These are phyloP conservation scores for Drosophila oshimai DNA, from an alignment of 1,140 invertebrate genomes.

Conservation along the genomic window DNA sequence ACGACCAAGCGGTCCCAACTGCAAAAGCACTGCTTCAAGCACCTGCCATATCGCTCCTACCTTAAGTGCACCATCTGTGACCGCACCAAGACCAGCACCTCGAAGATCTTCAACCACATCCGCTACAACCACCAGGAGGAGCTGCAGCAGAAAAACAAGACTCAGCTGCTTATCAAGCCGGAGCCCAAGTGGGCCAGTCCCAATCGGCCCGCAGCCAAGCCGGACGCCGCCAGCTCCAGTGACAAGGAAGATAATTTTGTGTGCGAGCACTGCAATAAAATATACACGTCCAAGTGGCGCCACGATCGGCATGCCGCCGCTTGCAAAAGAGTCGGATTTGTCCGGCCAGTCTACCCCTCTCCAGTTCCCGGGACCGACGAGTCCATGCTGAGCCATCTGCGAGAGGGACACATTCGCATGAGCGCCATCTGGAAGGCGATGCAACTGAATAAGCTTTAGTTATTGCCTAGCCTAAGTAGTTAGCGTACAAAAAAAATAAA, in stretches of 20 bases:
- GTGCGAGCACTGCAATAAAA: slow-evolving; percentile 43
- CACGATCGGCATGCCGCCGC: slow-evolving; percentile 20
- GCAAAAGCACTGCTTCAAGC: slow-evolving; percentile 73
- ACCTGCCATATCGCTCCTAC: slow-evolving; percentile 69
- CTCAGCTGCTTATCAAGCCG: slow-evolving; percentile 50
- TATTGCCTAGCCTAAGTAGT: background rate
- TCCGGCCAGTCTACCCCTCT: background rate
- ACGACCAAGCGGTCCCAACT: slow-evolving; percentile 51
- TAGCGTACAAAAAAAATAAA: background rate
- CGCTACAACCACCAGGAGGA: slow-evolving; percentile 66
- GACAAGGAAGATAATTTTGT: background rate
- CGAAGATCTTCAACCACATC: slow-evolving; percentile 71
- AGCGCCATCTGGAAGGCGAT: slow-evolving; percentile 34
- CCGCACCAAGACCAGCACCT: slow-evolving; percentile 71
- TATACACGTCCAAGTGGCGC: slow-evolving; percentile 38
- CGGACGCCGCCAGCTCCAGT: background rate
- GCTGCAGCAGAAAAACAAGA: slow-evolving; percentile 59
- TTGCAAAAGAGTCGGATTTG: slow-evolving; percentile 11
- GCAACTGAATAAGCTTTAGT: slow-evolving; percentile 3
- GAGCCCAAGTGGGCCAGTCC: slow-evolving; percentile 47
- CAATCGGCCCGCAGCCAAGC: background rate
- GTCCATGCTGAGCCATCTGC: slow-evolving; percentile 36
- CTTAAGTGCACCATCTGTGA: slow-evolving; percentile 67
- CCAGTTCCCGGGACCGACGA: slow-evolving; percentile 12
- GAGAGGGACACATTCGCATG: slow-evolving; percentile 41